Percentiles rank a stretch among this genome's conserved stretches.
Conservation (phyloP, 2,888 invertebrate species). For the Rhopalosiphum nymphaeae region DNA sequence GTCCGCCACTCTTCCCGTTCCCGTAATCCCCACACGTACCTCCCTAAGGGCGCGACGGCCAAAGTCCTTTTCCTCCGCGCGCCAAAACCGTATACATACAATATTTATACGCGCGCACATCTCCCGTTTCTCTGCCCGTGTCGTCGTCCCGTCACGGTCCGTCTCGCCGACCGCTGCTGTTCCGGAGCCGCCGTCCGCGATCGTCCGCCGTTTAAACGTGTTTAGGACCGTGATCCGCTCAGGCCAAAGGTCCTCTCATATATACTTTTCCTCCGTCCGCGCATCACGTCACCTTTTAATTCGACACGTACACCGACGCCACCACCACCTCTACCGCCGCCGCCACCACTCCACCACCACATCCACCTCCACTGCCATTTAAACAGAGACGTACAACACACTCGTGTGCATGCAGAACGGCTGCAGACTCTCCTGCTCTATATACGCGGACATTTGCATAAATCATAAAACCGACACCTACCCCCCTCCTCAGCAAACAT, state of each 20-base stretch:
- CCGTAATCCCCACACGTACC: constrained; percentile 52
- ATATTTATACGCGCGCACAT: neutral
- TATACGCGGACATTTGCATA: constrained; percentile 43
- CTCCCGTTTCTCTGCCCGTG: neutral
- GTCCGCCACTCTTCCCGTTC: neutral
- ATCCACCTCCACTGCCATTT: neutral
- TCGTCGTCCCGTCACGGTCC: neutral
- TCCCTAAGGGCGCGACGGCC: neutral
- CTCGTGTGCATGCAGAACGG: neutral
- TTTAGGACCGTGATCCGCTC: neutral
- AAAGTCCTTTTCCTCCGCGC: neutral
- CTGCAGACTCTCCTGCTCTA: neutral
- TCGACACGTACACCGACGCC: constrained; percentile 28
- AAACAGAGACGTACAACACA: neutral
- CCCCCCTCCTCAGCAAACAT: neutral
- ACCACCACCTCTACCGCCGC: neutral
- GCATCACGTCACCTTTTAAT: neutral
- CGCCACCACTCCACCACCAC: neutral
- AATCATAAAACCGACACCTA: neutral
- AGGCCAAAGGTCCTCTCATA: neutral
- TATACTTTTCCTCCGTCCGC: too few relatives aligned
- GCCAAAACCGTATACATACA: neutral
- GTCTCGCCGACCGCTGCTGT: neutral
- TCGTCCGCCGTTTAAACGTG: constrained; percentile 14
- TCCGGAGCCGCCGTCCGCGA: neutral